Evolutionary conservation across 2,797 vertebrate genomes (phyloP).

Genomic region (Otus scops): DNA sequence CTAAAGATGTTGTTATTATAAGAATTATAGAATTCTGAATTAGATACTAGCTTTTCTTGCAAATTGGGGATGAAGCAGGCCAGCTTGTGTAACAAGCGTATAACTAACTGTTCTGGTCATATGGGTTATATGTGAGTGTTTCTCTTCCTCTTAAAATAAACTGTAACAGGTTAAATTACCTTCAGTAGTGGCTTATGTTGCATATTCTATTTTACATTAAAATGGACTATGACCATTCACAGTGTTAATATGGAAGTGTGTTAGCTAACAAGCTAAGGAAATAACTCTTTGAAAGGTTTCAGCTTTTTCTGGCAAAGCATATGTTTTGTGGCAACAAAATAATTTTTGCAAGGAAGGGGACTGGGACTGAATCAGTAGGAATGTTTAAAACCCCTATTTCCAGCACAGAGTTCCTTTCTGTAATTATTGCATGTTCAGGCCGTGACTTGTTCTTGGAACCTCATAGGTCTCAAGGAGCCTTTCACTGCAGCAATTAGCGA

Average conservation of each 20-base stretch:
- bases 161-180: background rate
- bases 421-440: background rate
- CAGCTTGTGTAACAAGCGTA: rapidly evolving
- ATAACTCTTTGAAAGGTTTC: background rate
- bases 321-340: background rate
- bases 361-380: background rate
- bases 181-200: background rate
- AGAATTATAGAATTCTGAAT: background rate
- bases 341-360: background rate
- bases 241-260: background rate
- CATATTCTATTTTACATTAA: background rate
- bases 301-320: background rate
- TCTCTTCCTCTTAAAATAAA: background rate
- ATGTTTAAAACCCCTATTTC: background rate
- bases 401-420: background rate
- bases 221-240: background rate
- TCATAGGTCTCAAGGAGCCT: background rate
- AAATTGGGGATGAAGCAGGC: background rate
- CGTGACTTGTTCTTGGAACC: background rate
- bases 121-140: background rate
- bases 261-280: background rate
- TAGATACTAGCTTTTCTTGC: background rate
- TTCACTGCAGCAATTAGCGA: background rate
- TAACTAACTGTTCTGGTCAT: background rate
- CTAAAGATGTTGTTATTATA: background rate